These are phyloP conservation scores for Stegana nigrithorax DNA, from an alignment of 2,888 invertebrate species.

Conservation along the genomic window DNA sequence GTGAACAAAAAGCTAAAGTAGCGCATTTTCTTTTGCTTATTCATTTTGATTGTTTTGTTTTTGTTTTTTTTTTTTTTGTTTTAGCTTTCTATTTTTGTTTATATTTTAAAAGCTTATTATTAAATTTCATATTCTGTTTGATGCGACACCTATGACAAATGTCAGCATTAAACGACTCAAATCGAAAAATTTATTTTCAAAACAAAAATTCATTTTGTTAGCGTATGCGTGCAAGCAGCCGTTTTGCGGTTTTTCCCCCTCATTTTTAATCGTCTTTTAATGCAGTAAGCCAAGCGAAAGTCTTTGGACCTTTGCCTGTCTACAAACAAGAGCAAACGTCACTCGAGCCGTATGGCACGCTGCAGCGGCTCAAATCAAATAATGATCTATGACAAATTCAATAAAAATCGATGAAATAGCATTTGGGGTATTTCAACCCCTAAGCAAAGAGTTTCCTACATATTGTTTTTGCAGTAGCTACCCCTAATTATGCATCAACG, in stretches of 20 bases:
- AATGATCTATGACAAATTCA: slow-evolving; percentile 43
- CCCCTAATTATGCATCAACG: slow-evolving; percentile 9
- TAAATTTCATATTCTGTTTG: background rate
- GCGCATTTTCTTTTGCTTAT: no score
- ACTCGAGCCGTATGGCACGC: slow-evolving; percentile 8
- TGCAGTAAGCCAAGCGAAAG: background rate
- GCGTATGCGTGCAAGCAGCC: background rate
- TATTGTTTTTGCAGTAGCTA: background rate
- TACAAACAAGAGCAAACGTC: no score
- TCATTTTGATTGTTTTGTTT: background rate
- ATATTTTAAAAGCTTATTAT: background rate
- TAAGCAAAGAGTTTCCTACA: background rate
- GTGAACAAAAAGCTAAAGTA: no score
- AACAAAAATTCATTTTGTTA: slow-evolving; percentile 11
- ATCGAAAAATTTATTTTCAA: background rate
- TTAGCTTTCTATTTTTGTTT: slow-evolving; percentile 18
- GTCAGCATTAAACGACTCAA: background rate
- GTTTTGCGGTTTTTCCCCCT: background rate
- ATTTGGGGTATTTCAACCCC: slow-evolving; percentile 14
- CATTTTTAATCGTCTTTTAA: background rate
- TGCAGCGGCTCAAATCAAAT: slow-evolving; percentile 34
- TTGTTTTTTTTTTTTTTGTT: background rate
- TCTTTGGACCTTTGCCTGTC: slow-evolving; percentile 5
- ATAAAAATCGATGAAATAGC: slow-evolving; percentile 40
- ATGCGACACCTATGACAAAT: slow-evolving; percentile 5